These are phyloP conservation scores for Hippoglossus hippoglossus DNA, from an alignment of 2,797 vertebrate genomes.

Conservation along the genomic window DNA sequence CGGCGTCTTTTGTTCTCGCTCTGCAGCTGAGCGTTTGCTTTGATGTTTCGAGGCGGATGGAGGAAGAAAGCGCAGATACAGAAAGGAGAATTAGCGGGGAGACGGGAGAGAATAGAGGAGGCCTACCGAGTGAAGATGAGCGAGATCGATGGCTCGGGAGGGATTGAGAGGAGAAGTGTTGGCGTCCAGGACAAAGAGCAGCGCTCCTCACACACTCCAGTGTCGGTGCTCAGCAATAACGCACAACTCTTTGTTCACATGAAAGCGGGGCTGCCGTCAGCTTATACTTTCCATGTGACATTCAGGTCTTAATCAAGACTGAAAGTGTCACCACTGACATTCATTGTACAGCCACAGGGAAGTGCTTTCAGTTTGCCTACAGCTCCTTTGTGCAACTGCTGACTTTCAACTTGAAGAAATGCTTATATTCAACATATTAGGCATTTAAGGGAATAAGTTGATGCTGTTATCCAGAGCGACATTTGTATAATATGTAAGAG, in stretches of 20 bases:
- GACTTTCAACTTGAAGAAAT: constrained; percentile 1
- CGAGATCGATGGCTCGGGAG: constrained; percentile 62
- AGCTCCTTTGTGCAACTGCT: neutral
- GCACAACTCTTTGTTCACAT: constrained; percentile 44
- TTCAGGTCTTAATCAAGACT: constrained; percentile 30
- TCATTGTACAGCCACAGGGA: constrained; percentile 21
- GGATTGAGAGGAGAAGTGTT: constrained; percentile 47
- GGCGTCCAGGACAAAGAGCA: constrained; percentile 50
- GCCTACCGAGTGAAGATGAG: constrained; percentile 57
- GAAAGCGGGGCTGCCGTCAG: constrained; percentile 29
- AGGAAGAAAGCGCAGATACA: constrained; percentile 44
- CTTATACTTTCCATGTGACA: constrained; percentile 11
- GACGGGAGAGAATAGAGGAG: constrained; percentile 53
- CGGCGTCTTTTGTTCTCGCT: constrained; percentile 63
- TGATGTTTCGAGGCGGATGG: constrained; percentile 66
- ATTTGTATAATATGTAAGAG: neutral
- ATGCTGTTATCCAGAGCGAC: neutral
- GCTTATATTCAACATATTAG: constrained; percentile 2
- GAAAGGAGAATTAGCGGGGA: constrained; percentile 60
- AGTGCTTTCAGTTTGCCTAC: neutral
- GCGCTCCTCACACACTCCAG: constrained; percentile 41
- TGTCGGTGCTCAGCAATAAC: constrained; percentile 27
- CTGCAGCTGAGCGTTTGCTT: constrained; percentile 59
- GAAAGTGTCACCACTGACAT: constrained; percentile 12
- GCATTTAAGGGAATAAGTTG: neutral